Evolutionary conservation across 2,797 vertebrate genomes (phyloP).

Genomic region (Kryptolebias ocellatus): DNA sequence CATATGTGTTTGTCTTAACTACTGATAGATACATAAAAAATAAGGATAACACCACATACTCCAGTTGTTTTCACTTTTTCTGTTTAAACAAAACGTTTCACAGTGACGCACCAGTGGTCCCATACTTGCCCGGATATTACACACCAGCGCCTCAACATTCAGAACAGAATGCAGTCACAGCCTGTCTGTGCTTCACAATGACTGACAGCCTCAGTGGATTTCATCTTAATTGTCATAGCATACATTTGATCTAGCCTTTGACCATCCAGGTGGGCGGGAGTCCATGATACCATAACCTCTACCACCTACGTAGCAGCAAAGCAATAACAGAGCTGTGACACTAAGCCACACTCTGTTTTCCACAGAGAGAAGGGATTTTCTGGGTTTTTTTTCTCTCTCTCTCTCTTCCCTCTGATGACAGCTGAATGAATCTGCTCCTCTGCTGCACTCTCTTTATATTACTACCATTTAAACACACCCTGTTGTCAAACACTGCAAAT

Average conservation of each 20-base stretch:
- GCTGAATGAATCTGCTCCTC: conserved; percentile 19
- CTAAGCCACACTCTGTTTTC: conserved; percentile 22
- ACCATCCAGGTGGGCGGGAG: conserved; percentile 23
- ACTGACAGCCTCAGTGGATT: conserved; percentile 45
- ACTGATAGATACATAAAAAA: too few species aligned
- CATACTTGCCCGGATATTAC: conserved; percentile 32
- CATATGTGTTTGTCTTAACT: too few species aligned
- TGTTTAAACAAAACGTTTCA: conserved; percentile 8
- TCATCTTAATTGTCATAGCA: conserved; percentile 31
- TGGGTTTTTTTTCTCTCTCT: conserved; percentile 25
- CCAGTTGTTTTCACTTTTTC: not conserved
- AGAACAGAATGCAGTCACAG: conserved; percentile 55
- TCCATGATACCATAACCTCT: conserved; percentile 38
- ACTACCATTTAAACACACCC: conserved; percentile 39
- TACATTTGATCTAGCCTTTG: conserved; percentile 51
- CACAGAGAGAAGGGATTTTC: conserved; percentile 23
- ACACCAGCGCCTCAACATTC: conserved; percentile 29
- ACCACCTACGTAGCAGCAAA: conserved; percentile 34
- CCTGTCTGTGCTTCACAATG: conserved; percentile 46
- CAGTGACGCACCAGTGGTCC: conserved; percentile 26
- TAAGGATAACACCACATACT: too few species aligned
- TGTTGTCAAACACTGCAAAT: conserved; percentile 24
- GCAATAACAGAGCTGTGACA: conserved; percentile 51
- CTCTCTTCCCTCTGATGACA: conserved; percentile 34
- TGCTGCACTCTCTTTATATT: conserved; percentile 1